Base-by-base conservation (phyloP, 2,797 vertebrate genomes). In the Malacoctenus gilli region DNA sequence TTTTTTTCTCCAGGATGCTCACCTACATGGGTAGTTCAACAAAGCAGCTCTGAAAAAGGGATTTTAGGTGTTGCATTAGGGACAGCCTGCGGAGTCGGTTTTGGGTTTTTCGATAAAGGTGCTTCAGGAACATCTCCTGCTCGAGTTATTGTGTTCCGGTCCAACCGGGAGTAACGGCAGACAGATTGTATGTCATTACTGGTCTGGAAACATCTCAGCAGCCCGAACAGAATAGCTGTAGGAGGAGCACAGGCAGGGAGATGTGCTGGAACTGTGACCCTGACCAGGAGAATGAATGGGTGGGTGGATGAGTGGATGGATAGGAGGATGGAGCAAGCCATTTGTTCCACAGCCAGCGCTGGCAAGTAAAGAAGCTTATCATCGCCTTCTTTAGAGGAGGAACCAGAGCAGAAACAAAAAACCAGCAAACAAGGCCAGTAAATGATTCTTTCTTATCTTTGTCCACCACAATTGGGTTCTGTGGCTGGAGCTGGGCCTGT, bases 271-370 rank as follows among this genome's bases (percentile, higher is more conserved):
- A 44, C 52, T 22, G 23, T 47, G 52, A 63, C 25, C 21, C 39
- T 14, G 22, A 52, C 44, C 37, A 38, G 34, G 22, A 59, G 31
- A 60, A 66, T 4, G n/a, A 5, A 12, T 18, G 3, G 9, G 25
- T 10, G 11, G 47, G 59, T 34, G 2, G 53, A 71, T 68, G 25
- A 4, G 12, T 20, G 4, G 58, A 20, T 48, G 7, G 36, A 57
- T 44, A 40, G 35, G 41, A 21, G 5, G 18, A 21, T 31, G 21
- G 25, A 51, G 4, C 20, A 42, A 15, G 32, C 37, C 11, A 35
- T 82, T 68, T 74, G 53, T 69, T 69, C 28, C 35, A 43, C 21
- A 59, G 41, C 52, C 52, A 60, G 14, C 51, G 44, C 53, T 65
- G 72, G 52, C 56, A 71, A 44, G 13, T 46, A 25, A 56, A 31